A percentile compares a stretch with the other conserved stretches of the same genome.
phyloP scores from a whole-genome alignment of 2,113 vertebrate species.

The Tonatia bakeri region DNA sequence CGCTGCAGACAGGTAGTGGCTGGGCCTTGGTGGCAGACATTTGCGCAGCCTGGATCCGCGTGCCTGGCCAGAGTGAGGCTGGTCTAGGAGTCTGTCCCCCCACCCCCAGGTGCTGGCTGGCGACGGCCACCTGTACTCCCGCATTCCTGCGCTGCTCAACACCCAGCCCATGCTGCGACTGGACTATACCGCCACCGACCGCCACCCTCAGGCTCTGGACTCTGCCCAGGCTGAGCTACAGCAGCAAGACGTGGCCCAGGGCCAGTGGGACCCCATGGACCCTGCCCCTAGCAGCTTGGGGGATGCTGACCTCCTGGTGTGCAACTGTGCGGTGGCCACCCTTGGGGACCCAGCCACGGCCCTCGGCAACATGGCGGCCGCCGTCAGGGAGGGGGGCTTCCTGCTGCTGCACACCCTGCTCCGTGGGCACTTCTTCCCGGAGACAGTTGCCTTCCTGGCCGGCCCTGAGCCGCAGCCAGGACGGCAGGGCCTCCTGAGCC shows the following conservation, averaged over 20 bases:
- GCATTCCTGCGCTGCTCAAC: slow-evolving; percentile 83
- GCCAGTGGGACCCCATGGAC: slow-evolving; percentile 87
- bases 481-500: slow-evolving; percentile 81
- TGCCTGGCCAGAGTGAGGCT: fast-evolving
- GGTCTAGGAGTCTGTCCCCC: fast-evolving
- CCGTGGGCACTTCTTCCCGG: slow-evolving; percentile 87
- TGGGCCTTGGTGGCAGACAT: not conserved
- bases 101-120: slow-evolving; percentile 83
- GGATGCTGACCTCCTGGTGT: slow-evolving; percentile 87
- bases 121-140: slow-evolving; percentile 86
- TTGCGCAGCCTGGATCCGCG: fast-evolving
- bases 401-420: slow-evolving; percentile 91
- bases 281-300: slow-evolving; percentile 78
- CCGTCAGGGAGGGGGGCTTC: slow-evolving; percentile 89
- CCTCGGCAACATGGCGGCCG: slow-evolving; percentile 86
- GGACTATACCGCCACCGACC: slow-evolving; percentile 89
- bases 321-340: slow-evolving; percentile 82
- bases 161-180: slow-evolving; percentile 88
- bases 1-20: not conserved
- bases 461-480: slow-evolving; percentile 68
- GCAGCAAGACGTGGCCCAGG: slow-evolving; percentile 71
- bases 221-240: slow-evolving; percentile 78
- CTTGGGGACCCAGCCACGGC: slow-evolving; percentile 69
- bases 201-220: slow-evolving; percentile 76
- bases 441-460: slow-evolving; percentile 87